A percentile compares a stretch with the other conserved stretches of the same genome.
Conservation (phyloP, 2,113 vertebrate genomes). For the Dicerorhinus sumatrensis region DNA sequence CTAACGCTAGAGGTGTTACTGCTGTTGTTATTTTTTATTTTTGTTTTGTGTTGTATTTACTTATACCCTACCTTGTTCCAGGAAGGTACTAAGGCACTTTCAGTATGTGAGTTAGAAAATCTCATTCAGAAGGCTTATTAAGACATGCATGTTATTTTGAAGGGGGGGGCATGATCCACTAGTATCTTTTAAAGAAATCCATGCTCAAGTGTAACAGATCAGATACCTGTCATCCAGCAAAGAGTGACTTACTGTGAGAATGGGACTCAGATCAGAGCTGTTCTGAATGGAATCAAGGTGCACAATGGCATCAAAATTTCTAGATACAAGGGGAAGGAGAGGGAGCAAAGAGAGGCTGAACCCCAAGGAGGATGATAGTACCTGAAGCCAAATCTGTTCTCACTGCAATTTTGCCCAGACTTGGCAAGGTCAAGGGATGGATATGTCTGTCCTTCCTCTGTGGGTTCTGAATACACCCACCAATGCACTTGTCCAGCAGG, state of each 20-base stretch:
- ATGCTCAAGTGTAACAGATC: not conserved
- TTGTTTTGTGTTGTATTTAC: not conserved
- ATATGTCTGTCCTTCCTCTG: not conserved
- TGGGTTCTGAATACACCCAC: not conserved
- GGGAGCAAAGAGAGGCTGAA: not conserved
- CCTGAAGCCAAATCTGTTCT: not conserved
- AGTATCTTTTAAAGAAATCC: not conserved
- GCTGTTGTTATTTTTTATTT: not conserved
- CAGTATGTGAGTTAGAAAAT: not conserved
- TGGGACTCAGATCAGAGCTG: not conserved
- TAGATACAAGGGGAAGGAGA: not conserved
- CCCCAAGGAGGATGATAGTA: not conserved
- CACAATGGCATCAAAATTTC: not conserved
- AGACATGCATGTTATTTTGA: not conserved
- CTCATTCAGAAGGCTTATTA: not conserved
- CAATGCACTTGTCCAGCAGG: not conserved
- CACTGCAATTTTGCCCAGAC: not conserved
- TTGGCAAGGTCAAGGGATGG: not conserved
- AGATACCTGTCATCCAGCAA: not conserved
- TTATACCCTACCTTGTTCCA: not conserved
- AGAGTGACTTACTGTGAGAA: not conserved
- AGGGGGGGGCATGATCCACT: not conserved
- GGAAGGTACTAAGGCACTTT: not conserved
- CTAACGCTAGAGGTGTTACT: fast-evolving
- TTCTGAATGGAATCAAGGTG: not conserved